A percentile compares a stretch with the other conserved stretches of the same genome.
Evolutionary conservation across 1,140 invertebrate species (phyloP).

Genomic region (Sweltsa coloradensis): DNA sequence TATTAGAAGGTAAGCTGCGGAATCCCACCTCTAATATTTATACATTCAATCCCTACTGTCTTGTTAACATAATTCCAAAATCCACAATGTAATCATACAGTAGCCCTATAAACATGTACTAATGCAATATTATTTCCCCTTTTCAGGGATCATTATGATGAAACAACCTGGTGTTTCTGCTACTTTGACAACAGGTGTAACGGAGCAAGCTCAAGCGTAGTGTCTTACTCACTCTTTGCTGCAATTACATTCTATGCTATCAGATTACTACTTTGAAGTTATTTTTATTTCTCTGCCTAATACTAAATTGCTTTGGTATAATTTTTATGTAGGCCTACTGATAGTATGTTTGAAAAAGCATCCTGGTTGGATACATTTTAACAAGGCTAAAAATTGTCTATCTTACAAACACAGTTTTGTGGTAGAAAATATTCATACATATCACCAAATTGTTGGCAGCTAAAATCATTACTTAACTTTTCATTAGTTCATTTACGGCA

Average conservation of each 20-base stretch:
- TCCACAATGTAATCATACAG: not conserved
- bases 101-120: not conserved
- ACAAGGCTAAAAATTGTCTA: too few species aligned
- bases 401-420: too few species aligned
- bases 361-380: too few species aligned
- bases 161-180: conserved; percentile 82
- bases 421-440: too few species aligned
- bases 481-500: too few species aligned
- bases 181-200: conserved; percentile 86
- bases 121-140: conserved; percentile 18
- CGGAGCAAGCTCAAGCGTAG: conserved; percentile 19
- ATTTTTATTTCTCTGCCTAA: too few species aligned
- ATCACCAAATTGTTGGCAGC: too few species aligned
- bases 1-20: conserved; percentile 50
- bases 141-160: conserved; percentile 67
- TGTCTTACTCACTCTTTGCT: not conserved
- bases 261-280: conserved; percentile 19
- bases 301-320: too few species aligned
- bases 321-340: too few species aligned
- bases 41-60: not conserved
- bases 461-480: too few species aligned
- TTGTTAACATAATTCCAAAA: not conserved
- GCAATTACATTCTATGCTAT: too few species aligned
- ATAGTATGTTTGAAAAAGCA: too few species aligned
- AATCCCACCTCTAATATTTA: not conserved